Evolutionary conservation across 2,888 invertebrate species (phyloP), one percentile per base, ranked within the genome.

Genomic region (Melikaiella ostensackeni): DNA sequence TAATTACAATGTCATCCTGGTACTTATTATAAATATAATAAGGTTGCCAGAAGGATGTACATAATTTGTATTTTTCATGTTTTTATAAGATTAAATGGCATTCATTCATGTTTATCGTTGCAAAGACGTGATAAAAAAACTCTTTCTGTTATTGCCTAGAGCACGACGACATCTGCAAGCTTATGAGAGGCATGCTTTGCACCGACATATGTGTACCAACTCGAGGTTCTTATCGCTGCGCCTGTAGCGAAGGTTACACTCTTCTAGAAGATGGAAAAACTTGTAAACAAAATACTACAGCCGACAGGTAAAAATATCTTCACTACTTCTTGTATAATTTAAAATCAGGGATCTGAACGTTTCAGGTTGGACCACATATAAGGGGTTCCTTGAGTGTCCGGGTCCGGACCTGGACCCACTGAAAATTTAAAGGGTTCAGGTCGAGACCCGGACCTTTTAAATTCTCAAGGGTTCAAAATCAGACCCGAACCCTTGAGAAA

Each of bases 201-300:
- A 95, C 96, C 0, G 96, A 97, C 84, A 94, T 95, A 84, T 97
- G 97, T 88, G 93, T 96, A 33, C 95, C 96, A 2, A 93, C 94
- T 0, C 94, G 93, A 0, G 95, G 95, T 0, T 96, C 96, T 0
- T 96, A 94, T 87, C 93, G 92, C 80, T 96, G 96, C 86, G 93
- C 94, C 82, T 96, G 96, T 87, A 93, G 94, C 74, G 93, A 94
- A 77, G 96, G 96, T 0, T 96, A 93, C 84, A 93, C 92, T 85
- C 92, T 96, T 4, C 94, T 94, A 93, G 92, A 94, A 33, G 97
- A 97, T 89, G 94, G 94, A 1, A 94, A 94, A 84, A 95, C 96
- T 13, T 96, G 96, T 85, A 93, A 93, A 84, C 92, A 92, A 89
- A 88, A 90, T 76, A 75, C 78, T 13, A 83, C 88, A 24, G 75